Evolutionary conservation across 1,140 invertebrate genomes (phyloP).

Genomic region (Heterodera carotae): DNA sequence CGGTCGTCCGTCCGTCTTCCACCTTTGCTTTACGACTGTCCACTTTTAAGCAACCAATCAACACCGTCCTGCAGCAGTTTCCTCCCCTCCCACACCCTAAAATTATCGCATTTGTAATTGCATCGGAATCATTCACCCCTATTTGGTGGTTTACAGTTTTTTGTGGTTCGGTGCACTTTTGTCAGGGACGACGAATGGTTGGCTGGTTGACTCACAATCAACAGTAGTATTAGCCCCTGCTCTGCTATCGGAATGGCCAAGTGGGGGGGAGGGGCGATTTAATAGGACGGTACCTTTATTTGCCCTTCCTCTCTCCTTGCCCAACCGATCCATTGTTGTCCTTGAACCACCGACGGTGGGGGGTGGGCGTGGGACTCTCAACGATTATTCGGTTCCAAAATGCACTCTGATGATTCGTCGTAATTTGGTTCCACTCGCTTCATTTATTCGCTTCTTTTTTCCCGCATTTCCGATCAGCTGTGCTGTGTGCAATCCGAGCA

Average conservation of each 20-base stretch:
- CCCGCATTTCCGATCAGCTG: background rate
- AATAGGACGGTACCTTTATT: background rate
- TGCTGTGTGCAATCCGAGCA: background rate
- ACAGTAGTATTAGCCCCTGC: no score
- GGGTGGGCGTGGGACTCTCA: no score
- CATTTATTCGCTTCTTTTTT: background rate
- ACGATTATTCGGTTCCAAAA: background rate
- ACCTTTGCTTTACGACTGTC: background rate
- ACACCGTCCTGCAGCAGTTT: no score
- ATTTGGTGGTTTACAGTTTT: background rate
- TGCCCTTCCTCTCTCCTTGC: no score
- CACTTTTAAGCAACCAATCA: no score
- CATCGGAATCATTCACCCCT: background rate
- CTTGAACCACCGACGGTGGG: no score
- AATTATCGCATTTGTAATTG: no score
- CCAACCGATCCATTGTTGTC: no score
- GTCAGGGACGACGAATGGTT: no score
- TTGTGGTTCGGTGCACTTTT: background rate
- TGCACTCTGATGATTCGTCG: background rate
- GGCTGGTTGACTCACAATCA: no score
- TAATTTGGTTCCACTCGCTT: constrained; percentile 2
- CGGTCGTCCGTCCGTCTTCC: background rate
- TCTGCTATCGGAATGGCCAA: background rate
- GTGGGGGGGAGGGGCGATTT: background rate
- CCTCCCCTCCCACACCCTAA: no score